phyloP scores from a whole-genome alignment of 2,888 invertebrate species.

The Amblyjoppa fuscipennis region DNA sequence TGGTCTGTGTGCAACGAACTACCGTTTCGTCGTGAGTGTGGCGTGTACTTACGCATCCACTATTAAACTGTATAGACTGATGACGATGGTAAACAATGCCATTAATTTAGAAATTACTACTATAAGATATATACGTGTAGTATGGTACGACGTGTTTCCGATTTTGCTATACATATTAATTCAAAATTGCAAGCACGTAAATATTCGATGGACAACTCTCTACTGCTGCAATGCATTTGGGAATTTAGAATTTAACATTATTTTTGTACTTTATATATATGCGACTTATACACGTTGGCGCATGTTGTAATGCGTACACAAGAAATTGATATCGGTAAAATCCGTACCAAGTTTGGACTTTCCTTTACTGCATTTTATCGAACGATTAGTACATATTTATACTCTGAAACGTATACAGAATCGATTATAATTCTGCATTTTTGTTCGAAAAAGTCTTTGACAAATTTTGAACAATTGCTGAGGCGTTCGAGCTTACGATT shows the following conservation, averaged over 20 bases:
- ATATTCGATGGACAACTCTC: slow-evolving; percentile 5
- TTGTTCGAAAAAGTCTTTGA: no score
- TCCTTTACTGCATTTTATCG: no score
- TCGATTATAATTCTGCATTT: no score
- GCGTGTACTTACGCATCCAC: slow-evolving; percentile 80
- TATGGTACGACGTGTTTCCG: slow-evolving; percentile 18
- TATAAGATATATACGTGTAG: slow-evolving; percentile 26
- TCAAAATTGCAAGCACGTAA: slow-evolving; percentile 3
- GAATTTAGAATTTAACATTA: background rate
- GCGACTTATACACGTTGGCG: background rate
- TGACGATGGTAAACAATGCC: slow-evolving; percentile 70
- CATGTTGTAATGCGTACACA: no score
- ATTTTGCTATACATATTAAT: slow-evolving; percentile 32
- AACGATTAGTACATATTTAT: no score
- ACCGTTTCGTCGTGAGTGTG: slow-evolving; percentile 68
- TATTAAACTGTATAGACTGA: slow-evolving; percentile 80
- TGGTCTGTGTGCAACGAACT: slow-evolving; percentile 52
- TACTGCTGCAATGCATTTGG: background rate
- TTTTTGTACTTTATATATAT: background rate
- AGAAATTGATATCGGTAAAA: no score
- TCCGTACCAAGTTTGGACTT: no score
- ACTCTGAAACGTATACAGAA: no score
- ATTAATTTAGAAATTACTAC: slow-evolving; percentile 47
- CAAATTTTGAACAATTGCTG: no score
- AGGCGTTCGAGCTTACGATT: no score